These are phyloP conservation scores for Mohoua ochrocephala DNA, from an alignment of 2,113 vertebrate genomes.

Conservation along the genomic window DNA sequence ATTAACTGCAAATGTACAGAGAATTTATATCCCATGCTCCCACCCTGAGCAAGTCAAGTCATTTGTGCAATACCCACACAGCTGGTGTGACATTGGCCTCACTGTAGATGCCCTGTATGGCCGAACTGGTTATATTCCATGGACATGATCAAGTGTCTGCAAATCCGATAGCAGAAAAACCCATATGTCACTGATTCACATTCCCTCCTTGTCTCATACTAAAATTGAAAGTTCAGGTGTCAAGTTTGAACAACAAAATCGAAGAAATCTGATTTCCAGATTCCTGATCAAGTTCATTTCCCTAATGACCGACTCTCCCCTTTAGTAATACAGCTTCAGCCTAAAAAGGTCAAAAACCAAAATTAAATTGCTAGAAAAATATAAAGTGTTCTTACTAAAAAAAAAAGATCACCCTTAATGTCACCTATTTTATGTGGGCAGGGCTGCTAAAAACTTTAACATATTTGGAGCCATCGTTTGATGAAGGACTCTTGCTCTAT, in stretches of 20 bases:
- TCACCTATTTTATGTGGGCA: background rate
- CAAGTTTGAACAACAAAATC: background rate
- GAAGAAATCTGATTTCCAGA: background rate
- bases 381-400: background rate
- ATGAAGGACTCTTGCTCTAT: background rate
- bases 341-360: background rate
- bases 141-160: background rate
- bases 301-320: background rate
- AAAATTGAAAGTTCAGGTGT: background rate
- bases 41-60: background rate
- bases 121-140: background rate
- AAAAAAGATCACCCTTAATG: background rate
- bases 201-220: background rate
- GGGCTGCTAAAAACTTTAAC: background rate
- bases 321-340: background rate
- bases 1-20: background rate
- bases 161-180: background rate
- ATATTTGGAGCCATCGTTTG: background rate
- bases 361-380: background rate
- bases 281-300: background rate
- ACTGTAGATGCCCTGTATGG: background rate
- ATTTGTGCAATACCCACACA: rapidly evolving
- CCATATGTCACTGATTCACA: background rate
- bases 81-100: background rate
- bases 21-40: background rate